Evolutionary conservation across 92 coral and sea anemone species (phyloP), one percentile per base, ranked within the genome.

Genomic region (Zoanthus sociatus): DNA sequence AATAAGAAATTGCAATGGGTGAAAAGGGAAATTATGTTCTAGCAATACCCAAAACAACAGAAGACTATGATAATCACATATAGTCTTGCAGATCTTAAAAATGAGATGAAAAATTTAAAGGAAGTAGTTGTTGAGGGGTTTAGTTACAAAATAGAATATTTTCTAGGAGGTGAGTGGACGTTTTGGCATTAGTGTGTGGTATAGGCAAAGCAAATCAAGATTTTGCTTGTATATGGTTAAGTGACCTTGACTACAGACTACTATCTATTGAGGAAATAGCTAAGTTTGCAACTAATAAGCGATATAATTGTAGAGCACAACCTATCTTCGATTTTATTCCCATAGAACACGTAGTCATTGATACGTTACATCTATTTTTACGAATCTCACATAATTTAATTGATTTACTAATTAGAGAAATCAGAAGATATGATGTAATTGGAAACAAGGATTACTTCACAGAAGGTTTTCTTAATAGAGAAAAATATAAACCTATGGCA

Each of bases 341-440:
- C 42, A 32, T 89, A 73, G 90, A 87, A 60, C 94, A 94, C 89
- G 96, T 91, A 15, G 67, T 93, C 17, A 93, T 93, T 69, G 93
- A 93, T 31, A 93, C 92, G 33, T 79, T 93, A 6, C 91, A 93
- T 91, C 71, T 93, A 64, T 93, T 93, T 63, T 74, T 93, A 6
- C 83, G 96, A 81, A 88, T 93, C 61, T 93, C 91, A 88, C 94
- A 91, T 72, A 83, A 74, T 71, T 83, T 93, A 26, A 90, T 82
- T 71, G 91, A 84, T 7, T 90, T 79, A 30, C 83, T 93, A 7
- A 93, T 91, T 84, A 71, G 90, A 78, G 86, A 93, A 71, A 68
- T 90, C 30, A 64, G 60, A 56, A 82, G 73, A 61, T 55, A 79
- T 11, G 94, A 89, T 54, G 77, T 78, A 72, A 60, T 91, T 4